Evolutionary conservation across 1,140 invertebrate species (phyloP).

Genomic region (Drosophila sp.): DNA sequence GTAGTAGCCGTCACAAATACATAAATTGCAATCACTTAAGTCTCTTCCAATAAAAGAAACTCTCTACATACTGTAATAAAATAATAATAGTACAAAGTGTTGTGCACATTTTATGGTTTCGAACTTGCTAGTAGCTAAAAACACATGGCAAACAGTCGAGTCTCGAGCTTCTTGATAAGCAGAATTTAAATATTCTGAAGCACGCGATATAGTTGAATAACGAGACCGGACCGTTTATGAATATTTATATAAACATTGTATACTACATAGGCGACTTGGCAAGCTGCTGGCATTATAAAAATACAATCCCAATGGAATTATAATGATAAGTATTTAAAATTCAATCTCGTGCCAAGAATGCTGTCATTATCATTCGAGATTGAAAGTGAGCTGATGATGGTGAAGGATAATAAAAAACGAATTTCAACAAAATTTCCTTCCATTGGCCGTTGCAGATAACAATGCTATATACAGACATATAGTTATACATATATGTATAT

Average conservation of each 20-base stretch:
- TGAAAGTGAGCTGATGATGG: slow-evolving; percentile 8
- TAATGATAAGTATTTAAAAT: slow-evolving; percentile 46
- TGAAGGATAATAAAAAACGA: not conserved
- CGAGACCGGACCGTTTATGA: slow-evolving; percentile 21
- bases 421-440: slow-evolving; percentile 11
- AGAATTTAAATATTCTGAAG: slow-evolving; percentile 66
- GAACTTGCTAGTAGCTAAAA: slow-evolving; percentile 30
- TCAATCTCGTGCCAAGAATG: slow-evolving; percentile 29
- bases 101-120: slow-evolving; percentile 63
- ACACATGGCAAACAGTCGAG: slow-evolving; percentile 40
- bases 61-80: not conserved
- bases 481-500: not conserved
- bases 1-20: not conserved
- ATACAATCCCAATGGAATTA: slow-evolving; percentile 29
- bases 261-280: not conserved
- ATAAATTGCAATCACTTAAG: slow-evolving; percentile 2
- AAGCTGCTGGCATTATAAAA: slow-evolving; percentile 18
- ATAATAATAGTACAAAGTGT: not conserved
- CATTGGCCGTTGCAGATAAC: slow-evolving; percentile 23
- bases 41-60: not conserved
- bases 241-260: slow-evolving; percentile 22
- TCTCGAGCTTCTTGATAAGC: slow-evolving; percentile 71
- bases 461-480: slow-evolving; percentile 4
- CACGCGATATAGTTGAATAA: slow-evolving; percentile 65
- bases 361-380: not conserved